Evolutionary conservation across 30 jellyfish, hydroid and myxozoan species (phyloP).

Genomic region (Euphysa ruthae): DNA sequence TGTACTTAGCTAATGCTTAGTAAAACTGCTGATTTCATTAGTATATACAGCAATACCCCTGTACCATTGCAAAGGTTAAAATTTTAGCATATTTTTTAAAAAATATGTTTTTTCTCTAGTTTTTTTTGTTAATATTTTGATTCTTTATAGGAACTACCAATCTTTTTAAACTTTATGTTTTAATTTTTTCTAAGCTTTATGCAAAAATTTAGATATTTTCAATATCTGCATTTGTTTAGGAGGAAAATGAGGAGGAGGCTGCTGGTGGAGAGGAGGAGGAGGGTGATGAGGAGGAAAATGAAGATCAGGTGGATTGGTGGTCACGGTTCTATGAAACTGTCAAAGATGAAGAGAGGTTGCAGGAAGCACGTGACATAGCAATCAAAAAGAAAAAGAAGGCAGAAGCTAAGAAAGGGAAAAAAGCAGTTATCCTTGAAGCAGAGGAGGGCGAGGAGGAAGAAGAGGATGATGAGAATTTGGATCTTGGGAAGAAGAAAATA

Average conservation of each 20-base stretch:
- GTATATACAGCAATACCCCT: too few relatives aligned
- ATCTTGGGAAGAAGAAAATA: neutral
- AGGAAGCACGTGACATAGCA: neutral
- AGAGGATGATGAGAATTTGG: neutral
- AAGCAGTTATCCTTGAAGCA: constrained; percentile 16
- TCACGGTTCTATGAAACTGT: constrained; percentile 44
- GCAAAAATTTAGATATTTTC: neutral
- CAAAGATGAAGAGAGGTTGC: constrained; percentile 22
- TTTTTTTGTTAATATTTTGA: too few relatives aligned
- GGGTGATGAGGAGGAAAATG: constrained; percentile 15
- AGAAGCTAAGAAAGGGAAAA: constrained; percentile 23
- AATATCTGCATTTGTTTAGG: neutral
- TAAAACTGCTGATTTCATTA: too few relatives aligned
- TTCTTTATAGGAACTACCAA: too few relatives aligned
- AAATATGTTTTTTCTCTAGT: too few relatives aligned
- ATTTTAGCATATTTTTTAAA: too few relatives aligned
- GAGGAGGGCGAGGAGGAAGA: constrained; percentile 21
- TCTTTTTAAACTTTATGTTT: too few relatives aligned
- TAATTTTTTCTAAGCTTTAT: neutral
- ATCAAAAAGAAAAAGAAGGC: constrained; percentile 7
- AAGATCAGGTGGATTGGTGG: constrained; percentile 49
- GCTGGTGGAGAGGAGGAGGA: constrained; percentile 1
- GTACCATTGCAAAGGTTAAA: too few relatives aligned
- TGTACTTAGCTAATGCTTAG: too few relatives aligned
- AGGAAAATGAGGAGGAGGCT: constrained; percentile 5